A percentile compares a stretch with the other conserved stretches of the same genome.
phyloP scores from a whole-genome alignment of 2,113 vertebrate species.

The Silurus asotus region DNA sequence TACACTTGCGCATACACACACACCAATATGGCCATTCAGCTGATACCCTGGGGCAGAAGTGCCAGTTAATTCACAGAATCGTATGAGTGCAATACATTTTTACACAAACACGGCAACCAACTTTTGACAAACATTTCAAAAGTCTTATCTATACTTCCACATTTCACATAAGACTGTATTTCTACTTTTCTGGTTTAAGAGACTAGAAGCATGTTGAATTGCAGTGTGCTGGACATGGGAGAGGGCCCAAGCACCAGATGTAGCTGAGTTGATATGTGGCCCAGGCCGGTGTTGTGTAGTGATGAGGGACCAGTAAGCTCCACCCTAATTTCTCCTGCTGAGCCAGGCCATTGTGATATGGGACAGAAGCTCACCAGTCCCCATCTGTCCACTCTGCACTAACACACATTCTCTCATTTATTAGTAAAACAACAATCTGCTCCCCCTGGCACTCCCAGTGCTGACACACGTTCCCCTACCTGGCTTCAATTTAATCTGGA shows the following conservation, averaged over 20 bases:
- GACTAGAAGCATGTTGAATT: background rate
- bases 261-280: slow-evolving; percentile 7
- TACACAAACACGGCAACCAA: background rate
- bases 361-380: slow-evolving; percentile 30
- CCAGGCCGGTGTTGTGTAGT: slow-evolving; percentile 15
- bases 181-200: background rate
- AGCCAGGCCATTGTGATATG: slow-evolving; percentile 50
- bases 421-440: slow-evolving; percentile 51
- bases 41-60: slow-evolving; percentile 5
- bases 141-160: background rate
- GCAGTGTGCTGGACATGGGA: slow-evolving; percentile 5
- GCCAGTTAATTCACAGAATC: background rate
- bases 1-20: slow-evolving; percentile 13
- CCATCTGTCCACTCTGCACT: slow-evolving; percentile 53
- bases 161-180: background rate
- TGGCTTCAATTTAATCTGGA: slow-evolving; percentile 28
- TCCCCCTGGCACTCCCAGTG: slow-evolving; percentile 17
- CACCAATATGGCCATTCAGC: background rate
- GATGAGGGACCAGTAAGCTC: slow-evolving; percentile 16
- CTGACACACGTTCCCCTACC: slow-evolving; percentile 26
- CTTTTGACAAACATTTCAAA: background rate
- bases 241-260: slow-evolving; percentile 16
- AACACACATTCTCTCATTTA: slow-evolving; percentile 50
- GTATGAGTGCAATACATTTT: background rate
- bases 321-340: slow-evolving; percentile 45